Conservation (phyloP, 2,797 vertebrate species). For the Protonibea diacanthus region DNA sequence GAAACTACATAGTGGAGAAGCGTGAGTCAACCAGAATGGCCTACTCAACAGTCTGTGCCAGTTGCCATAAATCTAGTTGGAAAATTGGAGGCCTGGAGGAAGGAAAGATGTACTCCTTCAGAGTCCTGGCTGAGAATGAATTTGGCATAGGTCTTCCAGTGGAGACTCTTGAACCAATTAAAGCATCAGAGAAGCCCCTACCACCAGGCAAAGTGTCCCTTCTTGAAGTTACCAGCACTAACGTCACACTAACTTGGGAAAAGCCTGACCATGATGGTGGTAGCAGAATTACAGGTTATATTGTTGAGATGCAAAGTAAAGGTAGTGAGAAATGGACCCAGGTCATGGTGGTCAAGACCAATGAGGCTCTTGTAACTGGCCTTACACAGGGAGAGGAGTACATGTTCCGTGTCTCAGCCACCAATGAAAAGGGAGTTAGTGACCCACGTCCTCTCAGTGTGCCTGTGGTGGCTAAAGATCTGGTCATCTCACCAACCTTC, state of each 20-base stretch:
- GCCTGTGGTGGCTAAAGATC: constrained; percentile 95
- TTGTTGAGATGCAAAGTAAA: constrained; percentile 98
- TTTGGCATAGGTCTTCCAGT: constrained; percentile 96
- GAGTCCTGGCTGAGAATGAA: constrained; percentile 98
- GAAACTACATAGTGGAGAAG: constrained; percentile 97
- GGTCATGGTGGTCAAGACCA: constrained; percentile 94
- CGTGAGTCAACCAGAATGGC: constrained; percentile 97
- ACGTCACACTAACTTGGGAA: constrained; percentile 95
- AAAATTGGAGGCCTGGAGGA: constrained; percentile 94
- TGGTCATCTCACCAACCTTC: constrained; percentile 93
- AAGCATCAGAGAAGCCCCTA: constrained; percentile 95
- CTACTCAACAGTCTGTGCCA: constrained; percentile 95
- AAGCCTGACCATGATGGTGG: constrained; percentile 99
- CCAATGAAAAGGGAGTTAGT: constrained; percentile 97
- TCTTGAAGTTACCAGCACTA: constrained; percentile 92
- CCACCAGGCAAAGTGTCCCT: constrained; percentile 97
- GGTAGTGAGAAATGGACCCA: constrained; percentile 96
- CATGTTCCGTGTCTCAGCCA: constrained; percentile 94
- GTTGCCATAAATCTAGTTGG: constrained; percentile 97
- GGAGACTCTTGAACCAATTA: constrained; percentile 94
- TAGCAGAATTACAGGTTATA: constrained; percentile 96
- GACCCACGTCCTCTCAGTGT: constrained; percentile 93
- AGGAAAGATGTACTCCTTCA: constrained; percentile 96
- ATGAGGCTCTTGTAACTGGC: constrained; percentile 91
- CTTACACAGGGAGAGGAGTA: constrained; percentile 97